These are phyloP conservation scores for Geotrupes spiniger DNA, from an alignment of 2,888 invertebrate genomes.

Conservation along the genomic window DNA sequence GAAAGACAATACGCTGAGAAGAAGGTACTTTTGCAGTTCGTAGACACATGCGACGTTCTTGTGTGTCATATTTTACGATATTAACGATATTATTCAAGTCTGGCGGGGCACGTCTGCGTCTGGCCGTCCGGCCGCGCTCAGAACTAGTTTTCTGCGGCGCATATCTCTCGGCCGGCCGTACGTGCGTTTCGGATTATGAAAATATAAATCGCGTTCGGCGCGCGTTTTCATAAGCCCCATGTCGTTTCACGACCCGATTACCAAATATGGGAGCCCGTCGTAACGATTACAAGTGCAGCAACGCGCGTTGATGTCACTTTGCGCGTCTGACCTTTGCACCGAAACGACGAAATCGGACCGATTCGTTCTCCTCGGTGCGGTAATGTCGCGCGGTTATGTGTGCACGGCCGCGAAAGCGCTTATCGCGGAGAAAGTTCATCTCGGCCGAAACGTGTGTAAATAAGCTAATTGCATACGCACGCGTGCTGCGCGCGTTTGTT, in stretches of 20 bases:
- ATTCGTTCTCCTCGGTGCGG: slow-evolving; percentile 4
- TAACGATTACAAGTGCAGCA: slow-evolving; percentile 22
- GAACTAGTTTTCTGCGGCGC: slow-evolving; percentile 8
- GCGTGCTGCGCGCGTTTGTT: too few relatives aligned
- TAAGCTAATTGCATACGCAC: too few relatives aligned
- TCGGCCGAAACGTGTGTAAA: too few relatives aligned
- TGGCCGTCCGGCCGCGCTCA: not conserved
- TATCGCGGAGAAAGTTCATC: too few relatives aligned
- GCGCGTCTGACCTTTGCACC: slow-evolving; percentile 18
- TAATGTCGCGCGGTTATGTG: too few relatives aligned
- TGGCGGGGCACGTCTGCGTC: slow-evolving; percentile 12
- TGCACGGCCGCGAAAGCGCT: too few relatives aligned
- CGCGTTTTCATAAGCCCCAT: slow-evolving; percentile 16
- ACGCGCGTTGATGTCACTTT: slow-evolving; percentile 14
- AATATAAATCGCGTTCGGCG: slow-evolving; percentile 10
- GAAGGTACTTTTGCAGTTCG: not conserved
- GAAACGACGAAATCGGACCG: slow-evolving; percentile 14
- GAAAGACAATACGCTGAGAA: not conserved
- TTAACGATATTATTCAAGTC: slow-evolving; percentile 7
- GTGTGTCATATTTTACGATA: not conserved
- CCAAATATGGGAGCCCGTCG: slow-evolving; percentile 29
- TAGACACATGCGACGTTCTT: too few relatives aligned
- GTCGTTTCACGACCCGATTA: slow-evolving; percentile 30
- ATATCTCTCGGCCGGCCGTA: slow-evolving; percentile 16
- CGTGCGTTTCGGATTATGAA: slow-evolving; percentile 13